phyloP scores from a whole-genome alignment of 2,797 vertebrate species.

The Prunella strophiata region DNA sequence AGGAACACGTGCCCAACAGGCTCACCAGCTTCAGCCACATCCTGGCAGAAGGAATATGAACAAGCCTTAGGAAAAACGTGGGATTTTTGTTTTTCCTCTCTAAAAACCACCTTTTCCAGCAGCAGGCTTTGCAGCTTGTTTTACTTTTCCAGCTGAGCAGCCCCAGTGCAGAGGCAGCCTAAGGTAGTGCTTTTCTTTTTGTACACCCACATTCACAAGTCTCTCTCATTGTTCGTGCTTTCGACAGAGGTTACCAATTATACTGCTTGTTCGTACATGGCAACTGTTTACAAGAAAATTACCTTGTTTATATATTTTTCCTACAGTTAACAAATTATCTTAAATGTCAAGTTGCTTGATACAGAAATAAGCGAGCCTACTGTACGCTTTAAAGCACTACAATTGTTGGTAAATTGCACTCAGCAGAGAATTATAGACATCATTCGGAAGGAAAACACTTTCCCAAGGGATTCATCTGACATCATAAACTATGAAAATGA shows the following conservation, averaged over 20 bases:
- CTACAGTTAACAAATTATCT: conserved; percentile 53
- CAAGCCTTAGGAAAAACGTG: fast-evolving
- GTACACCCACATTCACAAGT: background rate
- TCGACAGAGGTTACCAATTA: background rate
- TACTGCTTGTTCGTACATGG: background rate
- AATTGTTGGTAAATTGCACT: conserved; percentile 53
- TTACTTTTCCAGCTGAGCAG: background rate
- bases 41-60: background rate
- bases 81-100: fast-evolving
- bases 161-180: background rate
- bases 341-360: conserved; percentile 43
- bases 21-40: background rate
- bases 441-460: conserved; percentile 8
- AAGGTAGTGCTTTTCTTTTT: background rate
- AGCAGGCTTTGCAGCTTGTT: background rate
- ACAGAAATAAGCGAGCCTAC: conserved; percentile 37
- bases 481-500: conserved; percentile 33
- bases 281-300: conserved; percentile 42
- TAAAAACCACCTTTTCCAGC: background rate
- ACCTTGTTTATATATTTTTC: conserved; percentile 56
- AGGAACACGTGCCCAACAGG: fast-evolving
- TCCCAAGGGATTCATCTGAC: conserved; percentile 41
- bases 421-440: conserved; percentile 41
- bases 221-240: background rate
- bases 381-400: conserved; percentile 38